Evolutionary conservation across 2,888 invertebrate genomes (phyloP).

Genomic region (Alsophila aescularia): DNA sequence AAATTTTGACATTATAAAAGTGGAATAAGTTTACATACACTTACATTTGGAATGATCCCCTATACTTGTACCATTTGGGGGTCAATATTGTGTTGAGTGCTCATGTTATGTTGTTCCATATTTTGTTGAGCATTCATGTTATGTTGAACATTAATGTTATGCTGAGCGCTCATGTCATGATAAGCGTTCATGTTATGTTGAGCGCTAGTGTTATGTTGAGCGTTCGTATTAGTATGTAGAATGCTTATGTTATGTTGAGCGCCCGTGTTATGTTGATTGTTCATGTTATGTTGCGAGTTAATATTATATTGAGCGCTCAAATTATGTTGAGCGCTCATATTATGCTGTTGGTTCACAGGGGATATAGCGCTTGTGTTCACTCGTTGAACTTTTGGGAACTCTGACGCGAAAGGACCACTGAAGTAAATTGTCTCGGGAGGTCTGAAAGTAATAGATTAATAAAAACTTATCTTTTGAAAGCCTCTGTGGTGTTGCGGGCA

Average conservation of each 20-base stretch:
- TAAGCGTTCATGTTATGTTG: conserved; percentile 3
- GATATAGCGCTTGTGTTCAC: conserved; percentile 28
- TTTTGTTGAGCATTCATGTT: conserved; percentile 7
- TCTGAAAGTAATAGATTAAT: conserved; percentile 28
- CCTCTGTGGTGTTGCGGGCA: too few relatives aligned
- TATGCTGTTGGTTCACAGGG: conserved; percentile 2
- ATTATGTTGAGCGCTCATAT: conserved; percentile 7
- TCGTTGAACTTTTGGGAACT: conserved; percentile 44
- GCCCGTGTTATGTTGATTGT: conserved; percentile 3
- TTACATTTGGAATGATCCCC: too few relatives aligned
- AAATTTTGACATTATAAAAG: too few relatives aligned
- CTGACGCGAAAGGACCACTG: conserved; percentile 45
- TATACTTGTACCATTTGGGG: too few relatives aligned
- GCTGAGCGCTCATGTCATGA: neutral
- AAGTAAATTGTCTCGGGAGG: conserved; percentile 50
- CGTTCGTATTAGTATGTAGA: neutral
- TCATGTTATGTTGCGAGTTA: neutral
- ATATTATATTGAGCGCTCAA: conserved; percentile 7
- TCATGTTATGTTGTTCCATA: too few relatives aligned
- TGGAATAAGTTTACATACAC: too few relatives aligned
- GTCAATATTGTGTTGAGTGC: too few relatives aligned
- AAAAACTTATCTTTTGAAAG: too few relatives aligned
- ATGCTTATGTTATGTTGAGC: neutral
- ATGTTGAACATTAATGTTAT: conserved; percentile 11
- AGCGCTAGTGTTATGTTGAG: neutral